These are phyloP conservation scores for Apis florea DNA, from an alignment of 1,140 invertebrate genomes.

Conservation along the genomic window DNA sequence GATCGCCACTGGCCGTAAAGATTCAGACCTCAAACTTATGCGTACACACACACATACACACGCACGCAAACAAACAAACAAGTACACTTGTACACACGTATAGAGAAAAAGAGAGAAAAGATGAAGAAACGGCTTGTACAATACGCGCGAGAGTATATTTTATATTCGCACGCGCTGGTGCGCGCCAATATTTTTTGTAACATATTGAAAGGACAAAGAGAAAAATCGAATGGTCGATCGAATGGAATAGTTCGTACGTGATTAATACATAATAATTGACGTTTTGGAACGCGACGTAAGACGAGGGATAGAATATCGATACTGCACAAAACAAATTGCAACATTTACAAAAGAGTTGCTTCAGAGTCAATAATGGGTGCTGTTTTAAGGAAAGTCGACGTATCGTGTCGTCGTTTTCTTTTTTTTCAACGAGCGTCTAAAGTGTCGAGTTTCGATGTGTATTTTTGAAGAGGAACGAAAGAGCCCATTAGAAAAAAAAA, in stretches of 20 bases:
- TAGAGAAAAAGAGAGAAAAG: neutral
- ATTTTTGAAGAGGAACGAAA: slow-evolving; percentile 8
- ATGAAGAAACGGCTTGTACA: slow-evolving; percentile 53
- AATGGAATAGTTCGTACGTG: neutral
- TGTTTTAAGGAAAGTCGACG: slow-evolving; percentile 10
- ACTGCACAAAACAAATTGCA: slow-evolving; percentile 13
- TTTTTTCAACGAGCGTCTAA: neutral
- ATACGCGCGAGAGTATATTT: slow-evolving; percentile 62
- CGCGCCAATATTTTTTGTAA: slow-evolving; percentile 63
- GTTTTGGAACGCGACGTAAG: no score
- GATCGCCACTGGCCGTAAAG: neutral
- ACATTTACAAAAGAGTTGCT: neutral
- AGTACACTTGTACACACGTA: neutral
- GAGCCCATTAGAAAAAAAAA: neutral
- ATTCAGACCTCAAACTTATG: neutral
- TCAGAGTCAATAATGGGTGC: slow-evolving; percentile 32
- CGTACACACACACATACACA: no score
- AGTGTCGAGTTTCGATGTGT: neutral
- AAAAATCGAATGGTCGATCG: neutral
- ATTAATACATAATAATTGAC: no score
- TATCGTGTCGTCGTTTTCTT: neutral
- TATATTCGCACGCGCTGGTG: slow-evolving; percentile 54
- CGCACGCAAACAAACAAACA: neutral
- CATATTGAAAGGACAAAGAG: slow-evolving; percentile 14
- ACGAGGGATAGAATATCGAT: neutral